A percentile compares a stretch with the other conserved stretches of the same genome.
Conservation (phyloP, 2,797 vertebrate genomes). For the Anabas testudineus region DNA sequence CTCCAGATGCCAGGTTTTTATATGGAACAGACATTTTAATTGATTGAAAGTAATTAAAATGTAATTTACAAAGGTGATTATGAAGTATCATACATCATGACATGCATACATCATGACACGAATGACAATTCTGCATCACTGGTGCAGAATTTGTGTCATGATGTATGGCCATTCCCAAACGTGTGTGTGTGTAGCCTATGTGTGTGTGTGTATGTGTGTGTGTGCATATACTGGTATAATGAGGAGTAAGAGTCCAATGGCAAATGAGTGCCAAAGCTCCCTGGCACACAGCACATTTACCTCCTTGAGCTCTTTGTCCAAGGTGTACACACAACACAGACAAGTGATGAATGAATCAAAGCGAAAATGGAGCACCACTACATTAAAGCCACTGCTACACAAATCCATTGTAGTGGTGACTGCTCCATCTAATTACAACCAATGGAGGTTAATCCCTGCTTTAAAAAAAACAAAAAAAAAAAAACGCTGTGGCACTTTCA, state of each 20-base stretch:
- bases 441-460: constrained; percentile 75
- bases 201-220: not conserved
- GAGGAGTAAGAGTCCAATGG: constrained; percentile 19
- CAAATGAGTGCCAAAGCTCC: constrained; percentile 44
- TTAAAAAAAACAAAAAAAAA: constrained; percentile 27
- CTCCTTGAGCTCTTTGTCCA: constrained; percentile 43
- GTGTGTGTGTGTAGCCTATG: not conserved
- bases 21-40: not conserved
- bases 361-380: constrained; percentile 49
- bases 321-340: constrained; percentile 24
- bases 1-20: not conserved
- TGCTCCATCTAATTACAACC: constrained; percentile 74
- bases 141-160: not conserved
- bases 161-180: not conserved
- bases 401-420: constrained; percentile 66
- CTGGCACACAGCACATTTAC: constrained; percentile 36
- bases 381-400: constrained; percentile 24
- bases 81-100: not conserved
- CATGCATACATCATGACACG: no score
- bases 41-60: constrained; percentile 14
- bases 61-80: not conserved
- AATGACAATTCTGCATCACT: not conserved
- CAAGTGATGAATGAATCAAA: constrained; percentile 57
- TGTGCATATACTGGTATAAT: constrained; percentile 3
- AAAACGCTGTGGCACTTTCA: constrained; percentile 12